Conservation (phyloP, 2,113 vertebrate genomes). For the Girardinichthys multiradiatus region DNA sequence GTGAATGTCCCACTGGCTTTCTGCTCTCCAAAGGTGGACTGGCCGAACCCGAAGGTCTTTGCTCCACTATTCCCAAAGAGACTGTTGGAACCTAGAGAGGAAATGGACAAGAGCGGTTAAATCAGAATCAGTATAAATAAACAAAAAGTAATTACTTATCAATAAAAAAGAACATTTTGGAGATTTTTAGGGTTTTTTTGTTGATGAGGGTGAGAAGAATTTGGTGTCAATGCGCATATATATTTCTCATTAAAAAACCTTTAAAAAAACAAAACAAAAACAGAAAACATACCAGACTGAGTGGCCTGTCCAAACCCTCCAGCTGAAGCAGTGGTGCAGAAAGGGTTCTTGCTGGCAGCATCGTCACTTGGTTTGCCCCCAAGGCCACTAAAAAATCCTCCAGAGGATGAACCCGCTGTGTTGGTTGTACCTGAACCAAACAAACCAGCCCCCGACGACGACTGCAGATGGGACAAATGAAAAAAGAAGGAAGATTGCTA, state of each 20-base stretch:
- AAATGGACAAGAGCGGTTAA: background rate
- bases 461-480: constrained; percentile 50
- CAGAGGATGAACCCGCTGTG: constrained; percentile 59
- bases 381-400: constrained; percentile 94
- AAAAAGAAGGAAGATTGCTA: background rate
- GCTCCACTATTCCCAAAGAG: constrained; percentile 92
- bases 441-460: constrained; percentile 80
- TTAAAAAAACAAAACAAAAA: background rate
- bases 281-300: constrained; percentile 67
- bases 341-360: constrained; percentile 96
- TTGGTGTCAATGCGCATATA: background rate
- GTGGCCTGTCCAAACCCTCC: constrained; percentile 78
- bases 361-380: constrained; percentile 97
- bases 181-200: too few species aligned
- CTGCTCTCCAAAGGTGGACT: constrained; percentile 88
- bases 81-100: constrained; percentile 79
- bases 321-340: constrained; percentile 79
- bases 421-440: constrained; percentile 84
- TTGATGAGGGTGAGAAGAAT: background rate
- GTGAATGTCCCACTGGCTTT: constrained; percentile 91
- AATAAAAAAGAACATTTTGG: too few species aligned
- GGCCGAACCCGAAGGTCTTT: constrained; percentile 88
- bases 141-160: too few species aligned
- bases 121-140: too few species aligned
- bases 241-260: background rate